Base-by-base conservation (phyloP, 2,113 vertebrate species). In the Solenodon paradoxus region DNA sequence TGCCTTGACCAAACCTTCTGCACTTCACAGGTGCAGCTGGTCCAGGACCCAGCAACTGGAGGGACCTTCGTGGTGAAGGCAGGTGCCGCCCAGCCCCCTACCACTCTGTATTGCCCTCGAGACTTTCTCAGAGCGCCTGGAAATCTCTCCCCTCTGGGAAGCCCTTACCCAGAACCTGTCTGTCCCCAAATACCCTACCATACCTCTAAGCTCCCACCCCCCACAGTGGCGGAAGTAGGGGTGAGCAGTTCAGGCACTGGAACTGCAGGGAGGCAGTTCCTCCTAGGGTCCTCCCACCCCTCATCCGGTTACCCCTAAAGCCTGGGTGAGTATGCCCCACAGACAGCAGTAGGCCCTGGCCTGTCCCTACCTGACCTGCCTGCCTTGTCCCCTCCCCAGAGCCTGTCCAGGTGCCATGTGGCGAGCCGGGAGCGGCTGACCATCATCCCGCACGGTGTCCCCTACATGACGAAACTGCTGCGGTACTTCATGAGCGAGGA, bases 11-110 rank as follows among this genome's bases (percentile, higher is more conserved):
- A 0, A 40, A 1, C 38, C 97, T 88, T 57, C 28, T 97, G 96
- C 9, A 92, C 89, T 28, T 89, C 90, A 72, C 97, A 99, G 99
- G 99, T 99, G 95, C 98, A 99, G 97, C 97, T 99, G 24, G 98
- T 99, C 87, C 99, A 99, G 97, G 99, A 99, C 94, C 98, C 99
- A 19, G 98, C 98, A 90, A 99, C 99, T 40, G 99, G 99, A 92
- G 99, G 98, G 92, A 99, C 98, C 11, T 99, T 99, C 98, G 98
- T 99, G 77, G 98, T 99, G 24, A 99, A 99, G 99, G 99, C 99
- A 98, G 87, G 99, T 98, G 80, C 59, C 69, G 3, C 38, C 57
- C 66, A 22, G 49, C 45, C 57, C 77, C 38, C 66, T 51, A 24
- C 49, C 55, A 13, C 26, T 35, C 85, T 16, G 24, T 20, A 22